Evolutionary conservation across 2,113 vertebrate species (phyloP), one percentile per base, ranked within the genome.

Genomic region (Okapia johnstoni): DNA sequence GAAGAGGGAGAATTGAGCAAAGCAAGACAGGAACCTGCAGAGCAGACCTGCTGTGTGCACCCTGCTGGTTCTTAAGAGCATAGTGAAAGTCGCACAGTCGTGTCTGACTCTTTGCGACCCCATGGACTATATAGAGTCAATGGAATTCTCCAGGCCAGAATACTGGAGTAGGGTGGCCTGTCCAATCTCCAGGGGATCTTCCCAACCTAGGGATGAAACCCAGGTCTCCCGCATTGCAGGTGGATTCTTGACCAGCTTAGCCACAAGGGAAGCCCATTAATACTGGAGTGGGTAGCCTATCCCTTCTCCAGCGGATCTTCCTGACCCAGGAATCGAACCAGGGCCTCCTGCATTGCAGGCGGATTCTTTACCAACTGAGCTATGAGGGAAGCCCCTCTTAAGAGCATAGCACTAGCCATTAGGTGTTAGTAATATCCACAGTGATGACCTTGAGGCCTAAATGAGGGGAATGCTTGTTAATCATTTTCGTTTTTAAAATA

Each of bases 321-420:
- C 63, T 4, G 0, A 36, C 63, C 63, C n/a, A 23, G 63, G 5
- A 70, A 10, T 23, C 11, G 63, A 70, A 70, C n/a, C 63, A 70
- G n/a, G 9, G 17, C 21, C 4, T 70, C n/a, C 63, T 36, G 19
- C n/a, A 36, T 11, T 23, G 63, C 19, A 6, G 5, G 9, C 1
- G 9, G 9, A 23, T 36, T 70, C n/a, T 36, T 12, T 70, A 36
- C n/a, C 63, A 70, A 5, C n/a, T 70, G 66, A 70, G 66, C n/a
- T 70, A 36, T 36, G 4, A 12, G n/a, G 66, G 66, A 36, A 70
- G 63, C 33, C 33, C 33, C 63, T 66, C 63, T 21, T 66, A 66
- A 66, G 17, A 66, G n/a, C 26, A 11, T 2, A 46, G 23, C 6
- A 2, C 8, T 33, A 16, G 28, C 2, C 3, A 7, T 12, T 23